Evolutionary conservation across 2,113 vertebrate species (phyloP).

Genomic region (Alligator sinensis): DNA sequence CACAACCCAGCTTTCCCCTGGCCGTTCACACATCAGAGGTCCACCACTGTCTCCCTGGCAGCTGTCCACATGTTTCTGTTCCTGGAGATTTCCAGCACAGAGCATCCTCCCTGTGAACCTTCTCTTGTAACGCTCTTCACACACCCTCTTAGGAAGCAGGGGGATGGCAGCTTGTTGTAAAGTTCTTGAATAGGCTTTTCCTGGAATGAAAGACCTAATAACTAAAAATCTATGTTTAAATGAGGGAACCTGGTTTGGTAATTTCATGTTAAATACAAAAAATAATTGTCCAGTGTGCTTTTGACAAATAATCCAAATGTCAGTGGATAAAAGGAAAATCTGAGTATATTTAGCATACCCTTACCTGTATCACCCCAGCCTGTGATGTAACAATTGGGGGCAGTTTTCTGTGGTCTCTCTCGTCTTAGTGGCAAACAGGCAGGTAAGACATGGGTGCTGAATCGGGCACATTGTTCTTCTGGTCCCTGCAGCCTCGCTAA

Average conservation of each 20-base stretch:
- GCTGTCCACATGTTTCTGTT: slow-evolving; percentile 89
- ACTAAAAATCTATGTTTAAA: not conserved
- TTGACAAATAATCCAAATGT: not conserved
- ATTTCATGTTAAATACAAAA: not conserved
- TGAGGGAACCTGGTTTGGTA: not conserved
- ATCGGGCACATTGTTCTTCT: slow-evolving; percentile 80
- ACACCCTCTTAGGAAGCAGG: slow-evolving; percentile 88
- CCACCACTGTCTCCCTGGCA: slow-evolving; percentile 98
- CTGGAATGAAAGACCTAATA: slow-evolving; percentile 71
- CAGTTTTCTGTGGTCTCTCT: slow-evolving; percentile 89
- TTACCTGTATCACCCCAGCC: slow-evolving; percentile 99
- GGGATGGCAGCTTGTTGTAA: slow-evolving; percentile 92
- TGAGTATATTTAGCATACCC: not conserved
- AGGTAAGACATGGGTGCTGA: slow-evolving; percentile 89
- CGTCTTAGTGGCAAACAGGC: slow-evolving; percentile 88
- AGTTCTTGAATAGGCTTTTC: slow-evolving; percentile 94
- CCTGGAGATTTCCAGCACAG: slow-evolving; percentile 88
- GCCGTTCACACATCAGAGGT: slow-evolving; percentile 91
- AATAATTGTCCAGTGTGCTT: not conserved
- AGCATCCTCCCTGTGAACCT: slow-evolving; percentile 96
- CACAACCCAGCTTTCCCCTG: slow-evolving; percentile 89
- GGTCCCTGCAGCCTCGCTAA: slow-evolving; percentile 86
- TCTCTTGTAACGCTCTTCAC: slow-evolving; percentile 87
- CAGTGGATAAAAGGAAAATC: rapidly evolving
- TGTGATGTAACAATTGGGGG: slow-evolving; percentile 91